These are phyloP conservation scores for Pampusana beccarii DNA, from an alignment of 2,113 vertebrate species.

Conservation along the genomic window DNA sequence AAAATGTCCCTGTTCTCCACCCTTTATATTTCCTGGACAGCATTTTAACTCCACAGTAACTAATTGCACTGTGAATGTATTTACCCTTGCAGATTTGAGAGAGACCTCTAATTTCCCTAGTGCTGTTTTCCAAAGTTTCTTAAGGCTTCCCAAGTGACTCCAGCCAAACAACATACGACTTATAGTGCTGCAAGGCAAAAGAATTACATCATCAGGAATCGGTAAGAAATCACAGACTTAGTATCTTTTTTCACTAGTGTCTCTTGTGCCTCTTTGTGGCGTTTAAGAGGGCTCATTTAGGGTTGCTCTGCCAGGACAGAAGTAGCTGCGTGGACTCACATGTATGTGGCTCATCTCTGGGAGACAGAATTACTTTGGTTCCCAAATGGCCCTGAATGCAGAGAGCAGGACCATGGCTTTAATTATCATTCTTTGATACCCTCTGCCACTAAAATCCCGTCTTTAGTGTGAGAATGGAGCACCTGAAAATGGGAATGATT, in stretches of 20 bases:
- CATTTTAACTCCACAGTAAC: conserved; percentile 7
- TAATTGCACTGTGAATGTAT: not conserved
- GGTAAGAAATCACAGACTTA: not conserved
- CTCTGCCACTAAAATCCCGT: not conserved
- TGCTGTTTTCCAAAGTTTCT: conserved; percentile 27
- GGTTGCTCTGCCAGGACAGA: not conserved
- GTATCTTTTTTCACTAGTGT: not conserved
- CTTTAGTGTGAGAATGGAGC: not conserved
- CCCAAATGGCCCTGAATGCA: not conserved
- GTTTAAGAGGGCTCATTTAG: not conserved
- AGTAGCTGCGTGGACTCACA: not conserved
- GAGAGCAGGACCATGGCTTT: accelerated
- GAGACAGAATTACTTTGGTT: not conserved
- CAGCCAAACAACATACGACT: not conserved
- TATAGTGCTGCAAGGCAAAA: conserved; percentile 11
- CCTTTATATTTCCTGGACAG: conserved; percentile 19
- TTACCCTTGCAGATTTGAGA: not conserved
- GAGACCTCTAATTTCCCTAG: not conserved
- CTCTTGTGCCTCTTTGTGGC: not conserved
- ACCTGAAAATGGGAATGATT: not conserved
- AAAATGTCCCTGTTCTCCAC: conserved; percentile 2
- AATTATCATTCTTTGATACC: not conserved
- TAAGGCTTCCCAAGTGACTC: conserved; percentile 34
- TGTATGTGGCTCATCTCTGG: not conserved
- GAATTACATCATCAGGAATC: conserved; percentile 30